Base-by-base conservation (phyloP, 2,888 invertebrate genomes). In the Drosophila testacea region DNA sequence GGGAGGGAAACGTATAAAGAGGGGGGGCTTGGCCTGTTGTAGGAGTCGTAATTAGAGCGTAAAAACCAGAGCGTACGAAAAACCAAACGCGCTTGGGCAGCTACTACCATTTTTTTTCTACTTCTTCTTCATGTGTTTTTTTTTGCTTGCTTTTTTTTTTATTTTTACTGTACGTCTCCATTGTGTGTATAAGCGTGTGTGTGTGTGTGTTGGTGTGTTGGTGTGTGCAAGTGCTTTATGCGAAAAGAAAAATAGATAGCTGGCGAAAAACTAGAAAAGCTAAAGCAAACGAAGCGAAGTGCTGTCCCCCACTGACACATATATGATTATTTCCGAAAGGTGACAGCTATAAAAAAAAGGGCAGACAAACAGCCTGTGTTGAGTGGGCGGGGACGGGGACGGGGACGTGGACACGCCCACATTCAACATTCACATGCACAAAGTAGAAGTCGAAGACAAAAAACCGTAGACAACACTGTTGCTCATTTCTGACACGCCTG, bases 11-110 rank as follows among this genome's bases (percentile, higher is more conserved):
- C 22, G 30, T 7, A 30, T 30, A 7, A 27, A 10, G 32, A 16
- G 41, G 13, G 9, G 42, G 39, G 47, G 11, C 54, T 11, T 22
- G 22, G 64, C 16, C 63, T 64, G 77, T 83, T 68, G 77, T 73
- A 83, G 87, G 71, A 87, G 88, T 77, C 90, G 91, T 91, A 90
- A 91, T 91, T 91, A 87, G 91, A 91, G 91, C 91, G 91, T 90
- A 86, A 91, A 91, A 91, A 91, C 90, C 91, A 91, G 91, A 90
- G 91, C 91, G 84, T 87, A 85, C 89, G 83, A 88, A 83, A 82
- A 83, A 83, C 83, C 83, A 83, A 88, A 83, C 66, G 82, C 84
- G 88, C 85, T 84, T 69, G 81, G 85, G 86, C 83, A 83, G 85
- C 79, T 82, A 81, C 88, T 87, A 79, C 88, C 75, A 75, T 73